phyloP scores from a whole-genome alignment of 2,113 vertebrate genomes.

The Rousettus leschenaultii region DNA sequence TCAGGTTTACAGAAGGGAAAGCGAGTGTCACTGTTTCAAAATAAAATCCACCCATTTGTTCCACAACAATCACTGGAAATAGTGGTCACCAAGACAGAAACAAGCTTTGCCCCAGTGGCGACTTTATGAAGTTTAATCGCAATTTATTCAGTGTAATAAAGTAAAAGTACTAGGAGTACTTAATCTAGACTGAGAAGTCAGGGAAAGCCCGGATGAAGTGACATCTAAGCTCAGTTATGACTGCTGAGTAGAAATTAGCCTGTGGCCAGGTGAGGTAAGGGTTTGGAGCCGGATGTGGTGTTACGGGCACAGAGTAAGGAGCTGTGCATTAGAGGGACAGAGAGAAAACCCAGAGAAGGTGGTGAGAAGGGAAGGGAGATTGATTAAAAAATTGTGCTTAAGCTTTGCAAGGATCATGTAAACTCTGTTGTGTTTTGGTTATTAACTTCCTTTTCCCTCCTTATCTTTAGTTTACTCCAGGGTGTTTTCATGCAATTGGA shows the following conservation, averaged over 20 bases:
- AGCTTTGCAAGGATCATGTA: not conserved
- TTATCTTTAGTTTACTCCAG: slow-evolving; percentile 84
- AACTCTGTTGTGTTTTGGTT: not conserved
- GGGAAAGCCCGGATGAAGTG: not conserved
- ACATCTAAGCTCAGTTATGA: not conserved
- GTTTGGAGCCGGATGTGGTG: no score
- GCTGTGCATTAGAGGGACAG: no score
- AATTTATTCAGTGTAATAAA: not conserved
- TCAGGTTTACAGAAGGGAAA: not conserved
- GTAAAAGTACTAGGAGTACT: not conserved
- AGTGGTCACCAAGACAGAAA: not conserved
- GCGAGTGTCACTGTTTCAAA: fast-evolving
- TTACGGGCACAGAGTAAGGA: not conserved
- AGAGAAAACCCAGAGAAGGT: not conserved
- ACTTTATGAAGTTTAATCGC: not conserved
- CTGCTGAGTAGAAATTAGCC: not conserved
- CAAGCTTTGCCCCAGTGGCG: not conserved
- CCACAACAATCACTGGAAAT: not conserved
- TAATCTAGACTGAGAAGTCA: not conserved
- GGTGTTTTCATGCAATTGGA: slow-evolving; percentile 87
- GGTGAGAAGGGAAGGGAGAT: no score
- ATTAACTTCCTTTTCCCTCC: slow-evolving; percentile 22
- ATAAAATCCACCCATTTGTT: not conserved
- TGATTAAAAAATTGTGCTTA: not conserved
- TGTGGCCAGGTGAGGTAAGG: not conserved